A percentile compares a stretch with the other conserved stretches of the same genome.
Evolutionary conservation across 2,113 vertebrate species (phyloP).

Genomic region (Microtus oregoni): DNA sequence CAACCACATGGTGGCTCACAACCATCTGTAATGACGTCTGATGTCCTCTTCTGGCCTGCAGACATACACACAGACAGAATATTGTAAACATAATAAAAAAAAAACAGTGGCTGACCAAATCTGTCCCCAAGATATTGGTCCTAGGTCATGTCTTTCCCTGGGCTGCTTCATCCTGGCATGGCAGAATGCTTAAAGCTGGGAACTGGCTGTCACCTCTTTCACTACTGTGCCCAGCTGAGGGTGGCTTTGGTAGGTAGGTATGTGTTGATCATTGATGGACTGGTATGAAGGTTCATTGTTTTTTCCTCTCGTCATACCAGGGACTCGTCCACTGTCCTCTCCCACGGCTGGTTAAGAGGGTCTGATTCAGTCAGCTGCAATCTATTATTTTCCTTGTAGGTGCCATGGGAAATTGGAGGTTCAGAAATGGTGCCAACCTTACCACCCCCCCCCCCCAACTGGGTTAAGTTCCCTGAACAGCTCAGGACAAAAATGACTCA

Average conservation of each 20-base stretch:
- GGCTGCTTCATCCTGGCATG: neutral
- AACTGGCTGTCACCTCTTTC: neutral
- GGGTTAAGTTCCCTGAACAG: neutral
- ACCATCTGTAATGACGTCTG: no score
- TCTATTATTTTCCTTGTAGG: neutral
- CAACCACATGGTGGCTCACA: no score
- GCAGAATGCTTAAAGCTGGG: neutral
- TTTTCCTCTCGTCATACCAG: neutral
- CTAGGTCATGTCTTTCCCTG: accelerated
- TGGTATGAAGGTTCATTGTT: neutral
- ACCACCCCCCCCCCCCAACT: neutral
- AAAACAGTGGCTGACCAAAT: neutral
- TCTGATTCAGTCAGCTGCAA: neutral
- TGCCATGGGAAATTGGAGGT: neutral
- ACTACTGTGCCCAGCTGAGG: neutral
- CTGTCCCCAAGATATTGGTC: neutral
- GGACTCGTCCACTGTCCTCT: neutral
- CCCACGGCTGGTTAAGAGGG: neutral
- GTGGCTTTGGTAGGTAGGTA: neutral
- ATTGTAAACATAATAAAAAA: no score
- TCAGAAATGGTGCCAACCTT: neutral
- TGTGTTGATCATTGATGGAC: neutral
- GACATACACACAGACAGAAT: no score
- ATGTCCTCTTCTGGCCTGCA: no score
- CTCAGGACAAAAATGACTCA: neutral